Evolutionary conservation across 2,797 vertebrate species (phyloP), one percentile per base, ranked within the genome.

Genomic region (Naso thynnoides): DNA sequence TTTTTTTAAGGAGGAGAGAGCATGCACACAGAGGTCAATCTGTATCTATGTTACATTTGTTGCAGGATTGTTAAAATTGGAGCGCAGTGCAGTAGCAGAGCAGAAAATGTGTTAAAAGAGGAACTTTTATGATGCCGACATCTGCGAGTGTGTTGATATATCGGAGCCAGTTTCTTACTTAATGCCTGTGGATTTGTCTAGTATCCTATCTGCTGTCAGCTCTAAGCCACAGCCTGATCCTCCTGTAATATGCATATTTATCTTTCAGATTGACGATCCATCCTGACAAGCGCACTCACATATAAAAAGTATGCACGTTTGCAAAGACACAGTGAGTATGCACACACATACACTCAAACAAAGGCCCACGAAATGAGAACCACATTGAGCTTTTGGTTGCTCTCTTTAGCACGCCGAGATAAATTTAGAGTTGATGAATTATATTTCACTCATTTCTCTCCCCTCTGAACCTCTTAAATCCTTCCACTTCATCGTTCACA

Each of bases 231-330:
- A 49, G 65, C 61, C 66, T 88, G 78, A 92, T 84, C 73, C 76
- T 78, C 84, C 82, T 88, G 86, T 88, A 90, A 88, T 88, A 64
- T 66, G 77, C 74, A 78, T 73, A 88, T 89, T 90, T 88, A 88
- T 92, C 82, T 85, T 80, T 82, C 79, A 78, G 70, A 82, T 68
- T 70, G 72, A 76, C 59, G 78, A 87, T 84, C 54, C 59, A 66
- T 85, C 57, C 63, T 19, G 48, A 76, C 74, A 77, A 38, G 49
- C 48, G 14, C 63, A 41, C 70, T 73, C 59, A 7, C 59, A 67
- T 60, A 54, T 71, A 62, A 75, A 55, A 77, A 73, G 69, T 72
- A 81, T 42, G 65, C 64, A 83, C 14, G 15, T 47, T 33, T 61
- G 58, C 73, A 47, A 53, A 70, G 42, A 44, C 78, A 55, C 61